Conservation (phyloP, 2,797 vertebrate genomes). For the Paramormyrops hopkinsi region DNA sequence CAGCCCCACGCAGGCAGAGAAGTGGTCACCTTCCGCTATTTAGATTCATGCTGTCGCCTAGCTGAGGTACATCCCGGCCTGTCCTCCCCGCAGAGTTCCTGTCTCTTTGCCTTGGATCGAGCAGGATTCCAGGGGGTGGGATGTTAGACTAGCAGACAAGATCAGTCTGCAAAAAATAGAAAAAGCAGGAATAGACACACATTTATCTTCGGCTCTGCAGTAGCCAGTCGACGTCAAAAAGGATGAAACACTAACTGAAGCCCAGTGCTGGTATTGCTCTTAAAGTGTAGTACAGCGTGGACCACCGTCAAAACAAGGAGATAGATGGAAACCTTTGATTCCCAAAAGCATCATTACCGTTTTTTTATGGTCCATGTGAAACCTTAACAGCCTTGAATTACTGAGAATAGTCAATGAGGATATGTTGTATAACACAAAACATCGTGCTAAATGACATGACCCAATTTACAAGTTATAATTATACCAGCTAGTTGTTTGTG, state of each 20-base stretch:
- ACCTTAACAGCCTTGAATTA: background rate
- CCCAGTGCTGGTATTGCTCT: background rate
- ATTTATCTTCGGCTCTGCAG: background rate
- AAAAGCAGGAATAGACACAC: background rate
- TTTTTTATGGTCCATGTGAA: background rate
- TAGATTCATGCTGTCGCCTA: background rate
- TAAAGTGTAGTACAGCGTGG: background rate
- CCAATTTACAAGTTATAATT: background rate
- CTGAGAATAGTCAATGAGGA: background rate
- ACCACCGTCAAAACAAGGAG: background rate
- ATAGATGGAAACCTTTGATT: background rate
- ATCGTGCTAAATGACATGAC: background rate
- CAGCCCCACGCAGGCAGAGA: background rate
- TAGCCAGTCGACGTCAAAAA: background rate
- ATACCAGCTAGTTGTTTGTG: background rate
- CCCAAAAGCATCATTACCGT: background rate
- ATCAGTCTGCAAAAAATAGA: background rate
- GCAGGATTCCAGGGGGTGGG: background rate
- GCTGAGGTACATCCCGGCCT: background rate
- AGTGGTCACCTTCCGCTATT: background rate
- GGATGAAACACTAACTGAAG: background rate
- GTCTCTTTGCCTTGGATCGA: background rate
- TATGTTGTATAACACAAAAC: background rate
- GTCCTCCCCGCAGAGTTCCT: background rate
- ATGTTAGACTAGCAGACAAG: background rate